Conservation (phyloP, 2,888 invertebrate species). For the Kryphioiulus occultus region DNA sequence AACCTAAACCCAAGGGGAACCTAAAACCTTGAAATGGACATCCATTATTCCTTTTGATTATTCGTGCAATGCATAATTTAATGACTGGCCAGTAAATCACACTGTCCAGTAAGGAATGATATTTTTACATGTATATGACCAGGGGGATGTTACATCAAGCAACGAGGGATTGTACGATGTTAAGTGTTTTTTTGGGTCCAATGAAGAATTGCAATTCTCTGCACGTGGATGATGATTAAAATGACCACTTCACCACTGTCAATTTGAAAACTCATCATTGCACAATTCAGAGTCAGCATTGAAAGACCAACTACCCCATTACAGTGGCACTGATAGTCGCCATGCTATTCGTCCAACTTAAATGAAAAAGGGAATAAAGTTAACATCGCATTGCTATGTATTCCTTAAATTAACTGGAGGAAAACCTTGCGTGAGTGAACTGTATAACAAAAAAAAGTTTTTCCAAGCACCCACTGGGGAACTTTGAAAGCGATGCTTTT, state of each 20-base stretch:
- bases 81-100: neutral
- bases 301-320: neutral
- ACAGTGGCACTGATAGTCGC: neutral
- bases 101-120: too few species aligned
- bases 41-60: too few species aligned
- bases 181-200: neutral
- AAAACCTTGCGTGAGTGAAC: neutral
- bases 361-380: slow-evolving; percentile 8
- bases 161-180: neutral
- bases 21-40: too few species aligned
- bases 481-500: neutral
- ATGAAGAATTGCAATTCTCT: neutral
- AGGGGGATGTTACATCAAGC: neutral
- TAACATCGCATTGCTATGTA: neutral
- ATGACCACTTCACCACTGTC: neutral
- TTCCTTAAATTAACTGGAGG: neutral
- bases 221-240: slow-evolving; percentile 18
- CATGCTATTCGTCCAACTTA: neutral
- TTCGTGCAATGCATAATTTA: neutral
- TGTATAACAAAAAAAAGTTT: neutral
- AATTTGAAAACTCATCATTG: slow-evolving; percentile 31
- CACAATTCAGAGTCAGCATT: neutral
- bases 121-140: too few species aligned
- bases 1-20: too few species aligned
- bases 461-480: neutral